These are phyloP conservation scores for Callimorpha dominula DNA, from an alignment of 2,888 invertebrate genomes.

Conservation along the genomic window DNA sequence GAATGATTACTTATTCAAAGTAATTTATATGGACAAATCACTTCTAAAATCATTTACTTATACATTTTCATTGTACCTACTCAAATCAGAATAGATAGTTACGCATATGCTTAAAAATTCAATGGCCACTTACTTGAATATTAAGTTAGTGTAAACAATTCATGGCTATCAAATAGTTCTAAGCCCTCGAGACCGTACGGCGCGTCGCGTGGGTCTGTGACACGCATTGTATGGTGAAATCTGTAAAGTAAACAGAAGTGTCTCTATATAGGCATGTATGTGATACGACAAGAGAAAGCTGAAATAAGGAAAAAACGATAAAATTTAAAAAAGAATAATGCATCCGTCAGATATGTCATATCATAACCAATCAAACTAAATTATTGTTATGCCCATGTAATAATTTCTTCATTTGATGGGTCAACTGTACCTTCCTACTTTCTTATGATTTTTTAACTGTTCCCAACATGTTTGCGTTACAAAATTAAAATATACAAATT, in stretches of 20 bases:
- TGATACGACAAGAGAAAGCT: conserved; percentile 78
- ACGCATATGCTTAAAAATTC: neutral
- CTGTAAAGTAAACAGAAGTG: conserved; percentile 78
- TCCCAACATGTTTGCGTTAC: neutral
- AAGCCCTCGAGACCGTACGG: conserved; percentile 32
- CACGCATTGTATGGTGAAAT: conserved; percentile 70
- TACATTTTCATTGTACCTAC: neutral
- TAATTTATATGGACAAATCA: neutral
- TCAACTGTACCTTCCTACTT: neutral
- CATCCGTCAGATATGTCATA: conserved; percentile 56
- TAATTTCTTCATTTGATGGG: neutral
- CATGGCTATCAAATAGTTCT: conserved; percentile 42
- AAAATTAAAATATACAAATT: neutral
- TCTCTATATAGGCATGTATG: conserved; percentile 76
- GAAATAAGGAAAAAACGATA: conserved; percentile 75
- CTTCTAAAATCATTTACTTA: neutral
- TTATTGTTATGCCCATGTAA: neutral
- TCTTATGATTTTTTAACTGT: too few species aligned
- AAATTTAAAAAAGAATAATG: conserved; percentile 62
- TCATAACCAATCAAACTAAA: neutral
- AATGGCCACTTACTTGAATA: neutral
- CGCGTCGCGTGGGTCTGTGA: conserved; percentile 34
- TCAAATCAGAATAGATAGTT: neutral
- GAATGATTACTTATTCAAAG: neutral
- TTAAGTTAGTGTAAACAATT: conserved; percentile 24